Percentiles rank a stretch among this genome's conserved stretches.
Evolutionary conservation across 1,140 invertebrate species (phyloP).

Genomic region (Drosophila miranda): DNA sequence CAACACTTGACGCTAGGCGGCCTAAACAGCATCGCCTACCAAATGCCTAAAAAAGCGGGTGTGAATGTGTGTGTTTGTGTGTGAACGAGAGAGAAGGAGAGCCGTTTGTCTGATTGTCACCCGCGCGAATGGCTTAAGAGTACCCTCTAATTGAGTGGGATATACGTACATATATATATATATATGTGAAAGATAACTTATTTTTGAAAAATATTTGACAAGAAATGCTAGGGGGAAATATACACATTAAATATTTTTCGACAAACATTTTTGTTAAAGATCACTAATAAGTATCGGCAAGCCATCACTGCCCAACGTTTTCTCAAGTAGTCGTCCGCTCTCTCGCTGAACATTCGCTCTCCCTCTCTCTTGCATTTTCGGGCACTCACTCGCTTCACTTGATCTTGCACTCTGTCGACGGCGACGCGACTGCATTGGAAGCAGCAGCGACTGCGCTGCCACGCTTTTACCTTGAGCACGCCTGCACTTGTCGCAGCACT

Average conservation of each 20-base stretch:
- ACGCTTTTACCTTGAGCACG: conserved; percentile 70
- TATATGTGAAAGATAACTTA: no score
- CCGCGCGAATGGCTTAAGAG: conserved; percentile 34
- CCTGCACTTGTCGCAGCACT: conserved; percentile 66
- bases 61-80: conserved; percentile 16
- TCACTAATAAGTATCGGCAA: neutral
- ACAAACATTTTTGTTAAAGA: neutral
- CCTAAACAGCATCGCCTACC: conserved; percentile 50
- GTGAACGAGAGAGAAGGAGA: conserved; percentile 4
- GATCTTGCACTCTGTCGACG: conserved; percentile 67
- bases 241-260: no score
- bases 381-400: conserved; percentile 57
- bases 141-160: conserved; percentile 4
- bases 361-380: conserved; percentile 45
- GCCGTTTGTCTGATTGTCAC: conserved; percentile 51
- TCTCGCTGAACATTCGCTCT: conserved; percentile 5
- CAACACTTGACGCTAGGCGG: conserved; percentile 35
- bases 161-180: neutral
- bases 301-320: neutral
- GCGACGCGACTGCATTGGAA: conserved; percentile 17
- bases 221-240: neutral
- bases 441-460: conserved; percentile 16
- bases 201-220: no score
- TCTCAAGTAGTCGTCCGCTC: conserved; percentile 3
- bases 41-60: conserved; percentile 15